Evolutionary conservation across 1,140 invertebrate species (phyloP).

Genomic region (Colletes latitarsis): DNA sequence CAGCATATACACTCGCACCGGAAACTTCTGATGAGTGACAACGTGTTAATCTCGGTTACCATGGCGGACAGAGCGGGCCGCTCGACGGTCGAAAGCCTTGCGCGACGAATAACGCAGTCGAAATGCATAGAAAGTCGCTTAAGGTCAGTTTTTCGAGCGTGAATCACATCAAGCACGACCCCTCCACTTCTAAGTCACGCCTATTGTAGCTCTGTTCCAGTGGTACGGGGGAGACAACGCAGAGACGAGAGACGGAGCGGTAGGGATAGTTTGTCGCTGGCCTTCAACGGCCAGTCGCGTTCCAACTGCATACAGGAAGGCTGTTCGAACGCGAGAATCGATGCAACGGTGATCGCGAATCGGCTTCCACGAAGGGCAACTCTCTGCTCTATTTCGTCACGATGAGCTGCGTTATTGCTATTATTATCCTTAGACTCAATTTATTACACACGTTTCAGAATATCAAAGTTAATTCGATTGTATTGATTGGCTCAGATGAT

Average conservation of each 20-base stretch:
- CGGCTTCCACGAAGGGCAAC: neutral
- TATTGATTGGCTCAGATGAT: neutral
- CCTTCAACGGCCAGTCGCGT: neutral
- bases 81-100: conserved; percentile 44
- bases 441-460: neutral
- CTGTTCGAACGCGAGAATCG: conserved; percentile 28
- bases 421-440: neutral
- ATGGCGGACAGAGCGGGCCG: conserved; percentile 15
- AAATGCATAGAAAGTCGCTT: neutral
- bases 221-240: too few species aligned
- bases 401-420: too few species aligned
- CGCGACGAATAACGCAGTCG: neutral
- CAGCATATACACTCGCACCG: conserved; percentile 28
- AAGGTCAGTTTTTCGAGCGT: neutral
- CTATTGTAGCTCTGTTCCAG: too few species aligned
- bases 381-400: neutral
- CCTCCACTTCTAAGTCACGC: neutral
- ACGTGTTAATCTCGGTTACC: neutral
- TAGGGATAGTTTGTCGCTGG: neutral
- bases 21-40: conserved; percentile 31
- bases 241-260: neutral
- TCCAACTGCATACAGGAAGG: neutral
- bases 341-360: conserved; percentile 43
- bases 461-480: neutral
- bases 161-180: neutral